Percentiles rank a stretch among this genome's conserved stretches.
phyloP scores from a whole-genome alignment of 2,888 invertebrate species.

The Drosophila cognata region DNA sequence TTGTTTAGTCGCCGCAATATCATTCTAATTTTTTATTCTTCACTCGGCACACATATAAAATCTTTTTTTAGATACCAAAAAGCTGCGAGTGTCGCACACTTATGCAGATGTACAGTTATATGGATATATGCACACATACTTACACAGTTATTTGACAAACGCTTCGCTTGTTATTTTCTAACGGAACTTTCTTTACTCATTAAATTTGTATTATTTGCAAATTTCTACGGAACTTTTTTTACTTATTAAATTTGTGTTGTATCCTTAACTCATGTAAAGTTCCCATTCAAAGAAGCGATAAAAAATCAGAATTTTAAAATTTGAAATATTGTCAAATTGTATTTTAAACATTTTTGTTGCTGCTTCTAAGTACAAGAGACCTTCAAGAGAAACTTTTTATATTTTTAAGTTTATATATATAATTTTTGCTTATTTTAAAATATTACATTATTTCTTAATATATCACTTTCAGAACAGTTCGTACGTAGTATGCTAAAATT shows the following conservation, averaged over 20 bases:
- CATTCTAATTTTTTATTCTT: slow-evolving; percentile 40
- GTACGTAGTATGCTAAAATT: neutral
- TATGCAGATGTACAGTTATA: neutral
- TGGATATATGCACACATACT: neutral
- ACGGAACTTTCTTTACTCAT: neutral
- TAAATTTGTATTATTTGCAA: neutral
- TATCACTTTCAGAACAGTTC: neutral
- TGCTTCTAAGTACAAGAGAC: neutral
- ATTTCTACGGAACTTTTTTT: neutral
- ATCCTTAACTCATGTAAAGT: neutral
- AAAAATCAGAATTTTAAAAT: neutral
- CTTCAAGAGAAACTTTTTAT: neutral
- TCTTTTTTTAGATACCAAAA: slow-evolving; percentile 33
- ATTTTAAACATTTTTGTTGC: neutral
- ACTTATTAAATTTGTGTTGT: neutral
- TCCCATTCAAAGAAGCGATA: neutral
- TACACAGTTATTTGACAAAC: neutral
- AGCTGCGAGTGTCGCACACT: slow-evolving; percentile 14
- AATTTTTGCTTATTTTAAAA: neutral
- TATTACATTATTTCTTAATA: slow-evolving; percentile 2
- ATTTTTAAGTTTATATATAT: neutral
- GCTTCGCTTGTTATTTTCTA: neutral
- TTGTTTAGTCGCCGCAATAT: slow-evolving; percentile 39
- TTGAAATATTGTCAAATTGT: neutral
- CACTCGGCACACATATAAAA: slow-evolving; percentile 21